These are phyloP conservation scores for Cataglyphis altisquamis DNA, from an alignment of 2,888 invertebrate genomes.

Conservation along the genomic window DNA sequence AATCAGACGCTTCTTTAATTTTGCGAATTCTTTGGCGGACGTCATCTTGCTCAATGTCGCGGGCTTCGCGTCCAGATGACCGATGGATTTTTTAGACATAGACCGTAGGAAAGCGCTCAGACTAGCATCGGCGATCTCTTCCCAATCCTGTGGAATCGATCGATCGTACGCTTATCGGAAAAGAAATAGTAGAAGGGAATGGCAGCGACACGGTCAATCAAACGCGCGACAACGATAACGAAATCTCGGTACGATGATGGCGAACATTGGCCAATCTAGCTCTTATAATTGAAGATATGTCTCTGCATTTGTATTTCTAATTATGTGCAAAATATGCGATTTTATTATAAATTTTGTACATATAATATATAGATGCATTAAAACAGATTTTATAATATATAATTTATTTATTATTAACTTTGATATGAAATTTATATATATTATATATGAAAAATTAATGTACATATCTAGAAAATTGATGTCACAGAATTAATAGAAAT, in stretches of 20 bases:
- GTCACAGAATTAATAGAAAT: not conserved
- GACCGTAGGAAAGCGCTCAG: constrained; percentile 90
- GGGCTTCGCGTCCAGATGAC: constrained; percentile 82
- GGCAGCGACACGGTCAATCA: not conserved
- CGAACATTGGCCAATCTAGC: not conserved
- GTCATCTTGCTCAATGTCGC: constrained; percentile 84
- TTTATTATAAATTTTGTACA: not conserved
- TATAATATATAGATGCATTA: not conserved
- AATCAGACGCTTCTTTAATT: constrained; percentile 81
- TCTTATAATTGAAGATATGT: not conserved
- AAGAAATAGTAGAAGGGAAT: not conserved
- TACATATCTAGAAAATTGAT: not conserved
- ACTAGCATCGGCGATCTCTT: constrained; percentile 91
- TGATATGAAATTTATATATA: too few species aligned
- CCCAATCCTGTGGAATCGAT: constrained; percentile 90
- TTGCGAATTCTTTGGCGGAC: constrained; percentile 76
- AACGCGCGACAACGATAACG: not conserved
- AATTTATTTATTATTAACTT: not conserved
- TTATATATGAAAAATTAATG: not conserved
- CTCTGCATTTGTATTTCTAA: not conserved
- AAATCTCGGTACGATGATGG: not conserved
- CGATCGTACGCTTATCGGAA: constrained; percentile 4
- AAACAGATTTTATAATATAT: not conserved
- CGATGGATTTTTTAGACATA: constrained; percentile 88
- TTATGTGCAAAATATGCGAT: not conserved